Evolutionary conservation across 2,113 vertebrate genomes (phyloP), one percentile per base, ranked within the genome.

Genomic region (Psettodes erumei): DNA sequence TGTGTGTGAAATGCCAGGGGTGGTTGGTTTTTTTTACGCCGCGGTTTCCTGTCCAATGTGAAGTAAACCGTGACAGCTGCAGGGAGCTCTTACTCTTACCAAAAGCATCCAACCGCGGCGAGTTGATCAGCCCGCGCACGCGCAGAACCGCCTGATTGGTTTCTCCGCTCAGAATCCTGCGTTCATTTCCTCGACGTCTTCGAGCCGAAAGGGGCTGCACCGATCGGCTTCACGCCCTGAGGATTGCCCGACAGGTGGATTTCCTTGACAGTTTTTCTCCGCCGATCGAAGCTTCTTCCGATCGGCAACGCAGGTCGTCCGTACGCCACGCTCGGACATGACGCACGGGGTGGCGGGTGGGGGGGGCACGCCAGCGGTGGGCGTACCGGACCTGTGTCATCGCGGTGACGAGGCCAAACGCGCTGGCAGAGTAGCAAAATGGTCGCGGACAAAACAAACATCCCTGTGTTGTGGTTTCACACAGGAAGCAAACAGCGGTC

Each of bases 1-100:
- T 79, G 69, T 60, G 74, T 86, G 83, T 72, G 66, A 89, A 86
- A 88, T 85, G 45, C 71, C 82, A 71, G 63, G 28, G 23, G 25
- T 65, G 23, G 19, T 65, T n/a, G n/a, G n/a, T n/a, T n/a, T n/a
- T n/a, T 83, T 83, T 82, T 12, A 55, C 58, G 67, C 60, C 43
- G 25, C 1, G 1, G 61, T 35, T 85, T 81, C 53, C 61, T 81
- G 33, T 73, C 62, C 78, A 75, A 72, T 38, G 27, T 55, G 30
- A 15, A 54, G 60, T 47, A 77, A 69, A 80, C 45, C 32, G 18
- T 28, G 63, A 55, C 47, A 23, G 43, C 69, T 42, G 50, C 21
- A 55, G 63, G 60, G 37, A 42, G 53, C 45, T 37, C 13, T 18
- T 18, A 59, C 71, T 75, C 21, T 58, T 47, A 69, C 62, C 59